Evolutionary conservation across 2,888 invertebrate genomes (phyloP), one percentile per base, ranked within the genome.

Genomic region (Metacarcinus magister): DNA sequence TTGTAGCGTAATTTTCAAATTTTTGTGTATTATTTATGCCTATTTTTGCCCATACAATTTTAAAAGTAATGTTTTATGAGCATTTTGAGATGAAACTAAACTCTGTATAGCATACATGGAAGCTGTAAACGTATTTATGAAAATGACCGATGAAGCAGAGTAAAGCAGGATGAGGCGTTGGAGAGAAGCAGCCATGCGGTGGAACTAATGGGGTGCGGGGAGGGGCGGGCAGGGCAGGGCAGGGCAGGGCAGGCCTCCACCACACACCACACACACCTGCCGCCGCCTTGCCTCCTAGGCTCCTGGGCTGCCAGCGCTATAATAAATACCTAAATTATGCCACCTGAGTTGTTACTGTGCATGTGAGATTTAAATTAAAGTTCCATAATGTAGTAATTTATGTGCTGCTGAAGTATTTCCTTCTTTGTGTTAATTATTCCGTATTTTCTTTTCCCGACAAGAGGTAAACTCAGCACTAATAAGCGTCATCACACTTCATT

Each of bases 171-270:
- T 28, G 82, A 82, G 82, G 82, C 82, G 82, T 32, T 82, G 32
- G 82, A 82, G 82, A 13, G 82, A 82, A 32, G 67, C 19, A 67
- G 82, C 82, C 82, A 32, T 16, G 28, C 28, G 28, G 82, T 16
- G 82, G 82, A 82, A 82, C 82, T 82, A 82, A 82, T 82, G 82
- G 28, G 32, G n/a, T 82, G 82, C 82, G 0, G 75, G n/a, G 75
- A 23, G 75, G 75, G 39, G 39, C 39, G 39, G 39, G 39, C 0
- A 39, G 39, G 39, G 39, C 39, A 39, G 39, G 39, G 39, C 39
- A n/a, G 39, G 39, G 39, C 0, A 39, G 39, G 39, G 39, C 39
- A 39, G 39, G 39, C 0, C 39, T 39, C 67, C 67, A 23, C 67
- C 82, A 7, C 28, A 7, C 82, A 28, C 32, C 82, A 82, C 82